Evolutionary conservation across 1,140 invertebrate species (phyloP), one percentile per base, ranked within the genome.

Genomic region (Drosophila sp.): DNA sequence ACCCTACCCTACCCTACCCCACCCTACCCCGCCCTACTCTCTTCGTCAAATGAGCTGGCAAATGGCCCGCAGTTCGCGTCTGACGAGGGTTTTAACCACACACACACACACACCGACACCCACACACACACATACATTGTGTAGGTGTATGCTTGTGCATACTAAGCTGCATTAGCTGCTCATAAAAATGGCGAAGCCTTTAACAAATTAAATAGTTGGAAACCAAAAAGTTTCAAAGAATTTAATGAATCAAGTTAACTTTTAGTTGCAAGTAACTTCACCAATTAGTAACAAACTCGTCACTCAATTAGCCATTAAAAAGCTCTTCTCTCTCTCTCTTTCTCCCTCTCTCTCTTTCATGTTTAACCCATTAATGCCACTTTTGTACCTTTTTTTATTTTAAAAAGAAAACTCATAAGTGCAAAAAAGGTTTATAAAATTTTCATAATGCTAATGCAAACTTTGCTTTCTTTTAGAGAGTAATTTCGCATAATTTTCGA

Each of bases 11-110:
- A 56, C 57, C 56, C 57, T 30, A n/a, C 40, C 40, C 40, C n/a
- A 30, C 30, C 30, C 30, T 30, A 30, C 30, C 30, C 30, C 4
- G n/a, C 40, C 11, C 40, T 50, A 50, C 44, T 27, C 44, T 50
- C 8, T 50, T 50, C 44, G 44, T 25, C 23, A 76, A 76, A 76
- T 72, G 73, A 76, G 73, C 70, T 64, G 65, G 70, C 73, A 72
- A 76, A 76, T 72, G 70, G 61, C 70, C 60, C 60, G 30, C 60
- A 54, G 56, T 50, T 50, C 44, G 44, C 44, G 44, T 17, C 55
- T 57, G 55, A 57, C 29, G 32, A 57, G 55, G 27, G 55, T 57
- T 33, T 57, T 57, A 57, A 32, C 55, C 27, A 25, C 27, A 30
- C 27, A 47, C 61, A 17, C n/a, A 55, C 41, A 54, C 32, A 50